These are phyloP conservation scores for Disparrhopalites patrizii DNA, from an alignment of 2,888 invertebrate species.

Conservation along the genomic window DNA sequence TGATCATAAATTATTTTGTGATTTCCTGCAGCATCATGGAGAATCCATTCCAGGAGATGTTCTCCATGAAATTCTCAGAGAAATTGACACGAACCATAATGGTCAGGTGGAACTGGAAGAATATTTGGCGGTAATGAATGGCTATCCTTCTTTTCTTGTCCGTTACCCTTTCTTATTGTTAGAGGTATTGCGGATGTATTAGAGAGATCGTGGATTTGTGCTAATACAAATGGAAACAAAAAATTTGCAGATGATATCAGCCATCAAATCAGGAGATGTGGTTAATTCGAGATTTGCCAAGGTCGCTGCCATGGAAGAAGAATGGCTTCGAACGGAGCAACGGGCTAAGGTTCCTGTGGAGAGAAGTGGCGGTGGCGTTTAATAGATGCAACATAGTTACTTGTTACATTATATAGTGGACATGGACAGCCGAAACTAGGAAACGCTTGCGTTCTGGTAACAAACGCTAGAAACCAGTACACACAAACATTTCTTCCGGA, in stretches of 20 bases:
- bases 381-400: too few relatives aligned
- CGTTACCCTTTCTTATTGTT: too few relatives aligned
- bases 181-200: too few relatives aligned
- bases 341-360: slow-evolving; percentile 78
- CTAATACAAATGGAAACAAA: too few relatives aligned
- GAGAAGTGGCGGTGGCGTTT: slow-evolving; percentile 92
- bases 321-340: slow-evolving; percentile 73
- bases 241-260: slow-evolving; percentile 87
- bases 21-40: slow-evolving; percentile 50
- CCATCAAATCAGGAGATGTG: slow-evolving; percentile 92
- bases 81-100: slow-evolving; percentile 99
- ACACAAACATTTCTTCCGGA: too few relatives aligned
- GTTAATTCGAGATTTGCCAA: slow-evolving; percentile 92
- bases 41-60: slow-evolving; percentile 81
- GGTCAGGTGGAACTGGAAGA: slow-evolving; percentile 99
- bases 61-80: slow-evolving; percentile 93
- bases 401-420: too few relatives aligned
- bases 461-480: too few relatives aligned
- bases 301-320: slow-evolving; percentile 88
- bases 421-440: too few relatives aligned
- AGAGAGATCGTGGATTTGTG: too few relatives aligned
- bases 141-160: too few relatives aligned
- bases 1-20: too few relatives aligned
- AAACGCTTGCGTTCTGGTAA: too few relatives aligned
- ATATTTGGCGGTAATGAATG: slow-evolving; percentile 97